Base-by-base conservation (phyloP, 2,113 vertebrate species). In the Bombycilla garrulus region DNA sequence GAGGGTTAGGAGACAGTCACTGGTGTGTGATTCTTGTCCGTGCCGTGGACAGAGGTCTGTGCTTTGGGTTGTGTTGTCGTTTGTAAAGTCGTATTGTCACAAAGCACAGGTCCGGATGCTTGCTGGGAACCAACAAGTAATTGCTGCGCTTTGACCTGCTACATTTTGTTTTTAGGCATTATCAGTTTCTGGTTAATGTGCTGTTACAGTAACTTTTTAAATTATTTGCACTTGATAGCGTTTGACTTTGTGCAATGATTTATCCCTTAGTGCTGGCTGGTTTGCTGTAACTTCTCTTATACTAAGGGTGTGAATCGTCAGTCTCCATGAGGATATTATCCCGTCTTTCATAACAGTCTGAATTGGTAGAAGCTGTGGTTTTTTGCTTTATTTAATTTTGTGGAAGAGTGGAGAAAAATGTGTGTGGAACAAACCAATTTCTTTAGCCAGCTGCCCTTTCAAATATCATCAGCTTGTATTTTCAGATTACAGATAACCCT, bases 21-120 rank as follows among this genome's bases (percentile, higher is more conserved):
- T 1, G 0, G 1, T n/a, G 2, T 2, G 40, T 16, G 50, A 25
- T 61, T 81, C 53, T 76, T 53, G 31, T 35, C 71, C 0, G 0
- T 82, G 47, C 33, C 12, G 2, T 0, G 2, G 20, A 10, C 29
- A 21, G 53, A 67, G 15, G 2, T 86, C n/a, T 42, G 29, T 51
- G 26, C 44, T 40, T 44, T 1, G 3, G 13, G 6, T 5, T 53
- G 42, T 44, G 17, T 9, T 58, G 29, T 7, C 1, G 0, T 33
- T 4, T 12, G 6, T 42, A 14, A 35, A 58, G 21, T 11, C 70
- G n/a, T 31, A 15, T 28, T 56, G n/a, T 24, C 16, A 20, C 21
- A n/a, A 44, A 90, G 15, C 57, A 67, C 29, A 20, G 11, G 16
- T 84, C 38, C 57, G 35, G 5, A 35, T 74, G 33, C 14, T 66